These are phyloP conservation scores for Vulpes lagopus DNA, from an alignment of 2,113 vertebrate genomes.

Conservation along the genomic window DNA sequence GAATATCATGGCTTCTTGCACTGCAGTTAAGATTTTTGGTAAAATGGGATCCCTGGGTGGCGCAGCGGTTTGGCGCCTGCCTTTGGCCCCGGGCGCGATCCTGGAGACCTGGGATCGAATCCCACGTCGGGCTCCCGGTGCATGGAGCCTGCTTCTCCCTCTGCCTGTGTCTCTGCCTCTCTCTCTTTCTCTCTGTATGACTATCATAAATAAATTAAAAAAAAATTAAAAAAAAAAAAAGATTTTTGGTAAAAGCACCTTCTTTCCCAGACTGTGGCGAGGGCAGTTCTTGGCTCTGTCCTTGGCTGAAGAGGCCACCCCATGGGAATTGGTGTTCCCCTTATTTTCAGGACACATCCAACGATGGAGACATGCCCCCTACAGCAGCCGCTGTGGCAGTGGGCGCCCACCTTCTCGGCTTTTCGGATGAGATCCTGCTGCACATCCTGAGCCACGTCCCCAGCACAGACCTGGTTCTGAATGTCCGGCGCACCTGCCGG, in stretches of 20 bases:
- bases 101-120: too few relatives aligned
- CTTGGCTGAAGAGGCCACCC: background rate
- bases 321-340: background rate
- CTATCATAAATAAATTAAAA: too few relatives aligned
- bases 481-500: conserved; percentile 92
- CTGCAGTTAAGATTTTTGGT: background rate
- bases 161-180: too few relatives aligned
- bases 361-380: conserved; percentile 82
- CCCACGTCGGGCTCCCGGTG: too few relatives aligned
- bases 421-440: conserved; percentile 97
- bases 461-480: conserved; percentile 93
- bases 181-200: too few relatives aligned
- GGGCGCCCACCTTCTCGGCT: conserved; percentile 91
- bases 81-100: too few relatives aligned
- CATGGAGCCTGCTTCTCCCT: too few relatives aligned
- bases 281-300: background rate
- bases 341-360: conserved; percentile 85
- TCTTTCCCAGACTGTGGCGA: background rate
- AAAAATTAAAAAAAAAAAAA: too few relatives aligned
- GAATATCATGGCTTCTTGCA: background rate
- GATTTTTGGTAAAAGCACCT: background rate
- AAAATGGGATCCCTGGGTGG: too few relatives aligned
- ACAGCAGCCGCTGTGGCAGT: accelerated
- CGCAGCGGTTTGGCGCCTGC: too few relatives aligned
- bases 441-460: conserved; percentile 94